A percentile compares a stretch with the other conserved stretches of the same genome.
These are phyloP conservation scores for Odontamblyopus rebecca DNA, from an alignment of 2,797 vertebrate genomes.

Conservation along the genomic window DNA sequence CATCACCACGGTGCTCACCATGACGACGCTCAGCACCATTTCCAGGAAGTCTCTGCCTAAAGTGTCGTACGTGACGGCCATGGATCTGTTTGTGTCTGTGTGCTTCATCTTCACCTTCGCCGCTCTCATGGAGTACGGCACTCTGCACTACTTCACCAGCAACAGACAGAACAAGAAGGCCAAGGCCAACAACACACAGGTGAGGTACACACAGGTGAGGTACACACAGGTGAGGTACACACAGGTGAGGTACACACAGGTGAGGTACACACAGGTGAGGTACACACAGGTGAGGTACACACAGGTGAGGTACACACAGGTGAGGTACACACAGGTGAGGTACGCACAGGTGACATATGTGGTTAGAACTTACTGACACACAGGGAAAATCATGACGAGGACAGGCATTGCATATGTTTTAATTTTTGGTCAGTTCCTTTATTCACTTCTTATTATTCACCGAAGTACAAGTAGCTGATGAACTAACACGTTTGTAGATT, in stretches of 20 bases:
- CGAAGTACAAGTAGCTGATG: too few species aligned
- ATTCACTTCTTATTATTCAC: too few species aligned
- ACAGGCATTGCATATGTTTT: too few species aligned
- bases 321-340: conserved; percentile 54
- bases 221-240: conserved; percentile 4
- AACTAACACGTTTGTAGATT: too few species aligned
- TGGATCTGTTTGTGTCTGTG: conserved; percentile 99
- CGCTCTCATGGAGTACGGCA: conserved; percentile 97
- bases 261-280: conserved; percentile 49
- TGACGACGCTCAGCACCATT: conserved; percentile 98
- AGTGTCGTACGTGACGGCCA: conserved; percentile 98
- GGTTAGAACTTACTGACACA: too few species aligned
- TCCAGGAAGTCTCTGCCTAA: conserved; percentile 97
- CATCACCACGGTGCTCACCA: conserved; percentile 97
- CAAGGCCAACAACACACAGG: conserved; percentile 71
- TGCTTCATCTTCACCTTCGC: conserved; percentile 99
- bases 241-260: conserved; percentile 49
- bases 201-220: conserved; percentile 58
- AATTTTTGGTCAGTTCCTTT: too few species aligned
- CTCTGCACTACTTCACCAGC: conserved; percentile 98
- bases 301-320: conserved; percentile 49
- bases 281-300: conserved; percentile 55
- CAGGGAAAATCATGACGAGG: too few species aligned
- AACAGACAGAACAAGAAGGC: conserved; percentile 89
- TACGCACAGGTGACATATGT: too few species aligned